Evolutionary conservation across 2,113 vertebrate genomes (phyloP).

Genomic region (Podiceps cristatus): DNA sequence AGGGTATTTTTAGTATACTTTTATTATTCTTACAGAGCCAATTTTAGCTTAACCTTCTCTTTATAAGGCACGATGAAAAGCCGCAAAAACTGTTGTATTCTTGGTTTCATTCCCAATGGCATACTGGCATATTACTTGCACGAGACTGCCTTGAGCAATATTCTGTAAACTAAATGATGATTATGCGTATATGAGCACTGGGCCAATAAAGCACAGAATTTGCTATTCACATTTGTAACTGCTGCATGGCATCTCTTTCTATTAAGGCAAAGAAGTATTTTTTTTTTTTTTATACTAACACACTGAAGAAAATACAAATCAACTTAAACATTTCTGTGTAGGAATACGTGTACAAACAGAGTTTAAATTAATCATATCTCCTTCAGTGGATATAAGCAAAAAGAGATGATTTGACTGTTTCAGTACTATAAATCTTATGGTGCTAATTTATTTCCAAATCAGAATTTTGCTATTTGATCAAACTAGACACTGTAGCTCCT

Average conservation of each 20-base stretch:
- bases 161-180: slow-evolving; percentile 43
- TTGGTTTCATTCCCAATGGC: background rate
- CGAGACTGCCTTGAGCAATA: slow-evolving; percentile 3
- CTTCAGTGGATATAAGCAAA: background rate
- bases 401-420: background rate
- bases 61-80: background rate
- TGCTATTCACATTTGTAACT: slow-evolving; percentile 21
- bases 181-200: background rate
- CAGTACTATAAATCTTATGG: background rate
- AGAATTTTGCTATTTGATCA: slow-evolving; percentile 5
- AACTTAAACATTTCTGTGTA: background rate
- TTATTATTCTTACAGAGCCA: slow-evolving; percentile 23
- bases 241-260: background rate
- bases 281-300: background rate
- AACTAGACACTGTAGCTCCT: background rate
- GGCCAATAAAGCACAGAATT: slow-evolving; percentile 14
- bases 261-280: background rate
- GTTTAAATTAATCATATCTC: background rate
- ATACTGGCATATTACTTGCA: slow-evolving; percentile 13
- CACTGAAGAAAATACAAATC: background rate
- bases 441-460: background rate
- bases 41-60: slow-evolving; percentile 40
- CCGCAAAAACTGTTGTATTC: background rate
- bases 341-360: background rate
- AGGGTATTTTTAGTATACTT: slow-evolving; percentile 20